These are phyloP conservation scores for Pygmarrhopalites habei DNA, from an alignment of 1,140 invertebrate genomes.

Conservation along the genomic window DNA sequence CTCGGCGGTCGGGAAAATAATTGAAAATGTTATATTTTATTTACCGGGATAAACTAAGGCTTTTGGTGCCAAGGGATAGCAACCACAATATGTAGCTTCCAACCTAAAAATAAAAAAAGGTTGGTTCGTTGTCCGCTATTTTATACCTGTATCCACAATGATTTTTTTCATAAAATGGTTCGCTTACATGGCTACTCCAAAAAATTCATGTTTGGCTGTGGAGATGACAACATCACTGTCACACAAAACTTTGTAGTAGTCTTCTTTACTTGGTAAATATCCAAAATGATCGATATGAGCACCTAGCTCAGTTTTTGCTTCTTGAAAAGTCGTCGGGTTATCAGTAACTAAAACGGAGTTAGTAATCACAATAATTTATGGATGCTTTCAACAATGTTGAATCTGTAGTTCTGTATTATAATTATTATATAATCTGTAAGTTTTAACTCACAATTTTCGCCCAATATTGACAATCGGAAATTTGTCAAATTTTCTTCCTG, in stretches of 20 bases:
- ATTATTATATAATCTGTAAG: no score
- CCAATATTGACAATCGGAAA: conserved; percentile 59
- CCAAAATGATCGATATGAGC: conserved; percentile 57
- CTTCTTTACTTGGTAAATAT: conserved; percentile 49
- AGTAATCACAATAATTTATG: no score
- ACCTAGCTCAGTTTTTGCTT: conserved; percentile 48
- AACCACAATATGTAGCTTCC: conserved; percentile 60
- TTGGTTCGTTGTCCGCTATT: no score
- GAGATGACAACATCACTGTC: conserved; percentile 59
- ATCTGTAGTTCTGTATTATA: no score
- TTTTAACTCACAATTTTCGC: no score
- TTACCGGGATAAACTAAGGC: conserved; percentile 66
- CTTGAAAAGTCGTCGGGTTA: conserved; percentile 51
- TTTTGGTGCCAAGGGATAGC: conserved; percentile 62
- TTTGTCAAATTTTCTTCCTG: conserved; percentile 47
- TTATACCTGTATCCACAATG: no score
- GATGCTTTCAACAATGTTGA: no score
- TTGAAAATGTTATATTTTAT: no score
- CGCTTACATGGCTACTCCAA: conserved; percentile 47
- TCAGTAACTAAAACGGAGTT: no score
- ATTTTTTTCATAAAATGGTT: no score
- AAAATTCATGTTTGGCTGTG: conserved; percentile 69
- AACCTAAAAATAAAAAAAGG: conserved; percentile 52
- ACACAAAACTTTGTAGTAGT: conserved; percentile 53
- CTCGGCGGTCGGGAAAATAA: no score